These are phyloP conservation scores for Parazoanthus darwini DNA, from an alignment of 92 coral and sea anemone genomes.

Conservation along the genomic window DNA sequence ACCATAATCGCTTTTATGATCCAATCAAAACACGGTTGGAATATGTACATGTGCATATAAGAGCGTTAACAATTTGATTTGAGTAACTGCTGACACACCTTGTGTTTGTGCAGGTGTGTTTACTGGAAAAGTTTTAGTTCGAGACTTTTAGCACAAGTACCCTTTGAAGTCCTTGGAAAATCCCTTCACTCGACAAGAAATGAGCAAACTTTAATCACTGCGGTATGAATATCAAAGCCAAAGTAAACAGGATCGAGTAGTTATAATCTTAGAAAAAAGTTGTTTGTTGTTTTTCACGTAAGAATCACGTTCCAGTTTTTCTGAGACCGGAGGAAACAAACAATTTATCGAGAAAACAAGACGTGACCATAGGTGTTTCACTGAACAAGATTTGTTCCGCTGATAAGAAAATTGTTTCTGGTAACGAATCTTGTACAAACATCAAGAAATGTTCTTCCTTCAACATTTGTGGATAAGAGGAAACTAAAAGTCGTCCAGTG, in stretches of 20 bases:
- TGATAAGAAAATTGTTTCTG: neutral
- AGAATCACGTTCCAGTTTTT: neutral
- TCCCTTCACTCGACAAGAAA: neutral
- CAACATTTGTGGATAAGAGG: neutral
- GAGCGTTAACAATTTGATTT: neutral
- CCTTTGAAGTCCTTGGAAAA: neutral
- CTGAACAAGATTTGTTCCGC: neutral
- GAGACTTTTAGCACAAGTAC: neutral
- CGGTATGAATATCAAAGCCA: neutral
- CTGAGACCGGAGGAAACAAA: neutral
- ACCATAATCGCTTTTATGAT: neutral
- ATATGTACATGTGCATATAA: neutral
- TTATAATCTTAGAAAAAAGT: neutral
- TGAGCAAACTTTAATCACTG: neutral
- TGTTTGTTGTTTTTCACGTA: neutral
- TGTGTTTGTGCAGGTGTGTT: conserved; percentile 21
- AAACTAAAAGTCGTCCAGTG: neutral
- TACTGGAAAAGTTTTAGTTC: neutral
- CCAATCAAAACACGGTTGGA: neutral
- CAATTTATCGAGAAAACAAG: neutral
- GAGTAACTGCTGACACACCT: conserved; percentile 10
- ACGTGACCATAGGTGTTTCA: neutral
- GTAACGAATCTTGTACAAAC: neutral
- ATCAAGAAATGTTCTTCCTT: neutral
- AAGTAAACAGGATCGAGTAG: neutral